Conservation (phyloP, 2,797 vertebrate species). For the Phoxinus dragarum region DNA sequence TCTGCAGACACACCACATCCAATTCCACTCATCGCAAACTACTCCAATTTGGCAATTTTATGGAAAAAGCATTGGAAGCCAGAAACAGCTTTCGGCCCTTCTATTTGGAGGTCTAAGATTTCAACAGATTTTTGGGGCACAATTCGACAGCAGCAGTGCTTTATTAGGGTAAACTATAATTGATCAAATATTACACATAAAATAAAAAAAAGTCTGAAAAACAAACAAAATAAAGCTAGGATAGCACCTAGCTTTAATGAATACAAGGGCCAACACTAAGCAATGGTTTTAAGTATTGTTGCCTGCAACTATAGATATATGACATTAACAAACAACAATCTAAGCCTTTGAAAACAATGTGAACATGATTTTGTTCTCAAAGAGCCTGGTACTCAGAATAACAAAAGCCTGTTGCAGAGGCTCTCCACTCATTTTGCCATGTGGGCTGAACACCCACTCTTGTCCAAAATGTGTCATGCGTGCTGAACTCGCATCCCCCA, state of each 20-base stretch:
- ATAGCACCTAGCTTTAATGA: background rate
- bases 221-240: background rate
- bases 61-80: conserved; percentile 49
- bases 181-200: background rate
- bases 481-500: conserved; percentile 41
- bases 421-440: conserved; percentile 52
- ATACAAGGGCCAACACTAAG: conserved; percentile 22
- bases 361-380: conserved; percentile 36
- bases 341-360: conserved; percentile 40
- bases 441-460: conserved; percentile 59
- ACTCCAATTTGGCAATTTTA: conserved; percentile 45
- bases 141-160: background rate
- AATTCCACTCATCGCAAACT: conserved; percentile 15
- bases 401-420: conserved; percentile 50
- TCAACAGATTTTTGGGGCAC: conserved; percentile 24
- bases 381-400: conserved; percentile 39
- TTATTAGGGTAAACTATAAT: background rate
- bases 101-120: conserved; percentile 52
- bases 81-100: conserved; percentile 46
- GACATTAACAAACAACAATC: conserved; percentile 41
- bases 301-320: conserved; percentile 17
- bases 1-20: conserved; percentile 32
- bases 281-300: conserved; percentile 10
- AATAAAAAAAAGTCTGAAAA: background rate
- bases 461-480: conserved; percentile 56